phyloP scores from a whole-genome alignment of 1,140 invertebrate species.

The Euborellia annulipes region DNA sequence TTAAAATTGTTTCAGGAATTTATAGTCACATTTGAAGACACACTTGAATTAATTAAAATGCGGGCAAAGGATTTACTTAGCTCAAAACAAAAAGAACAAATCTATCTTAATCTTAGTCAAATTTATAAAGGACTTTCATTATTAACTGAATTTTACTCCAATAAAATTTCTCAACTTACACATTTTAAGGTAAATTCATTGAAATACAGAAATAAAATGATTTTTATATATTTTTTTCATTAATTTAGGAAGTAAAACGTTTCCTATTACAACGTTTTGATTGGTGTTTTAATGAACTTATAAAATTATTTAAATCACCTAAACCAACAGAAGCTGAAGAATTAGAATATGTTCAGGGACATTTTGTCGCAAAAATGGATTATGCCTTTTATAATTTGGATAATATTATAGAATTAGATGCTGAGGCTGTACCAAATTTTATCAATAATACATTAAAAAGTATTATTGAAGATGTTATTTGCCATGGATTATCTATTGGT shows the following conservation, averaged over 20 bases:
- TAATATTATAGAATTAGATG: slow-evolving; percentile 1
- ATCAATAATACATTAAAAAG: slow-evolving; percentile 21
- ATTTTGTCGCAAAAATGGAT: slow-evolving; percentile 6
- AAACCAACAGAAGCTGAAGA: slow-evolving; percentile 23
- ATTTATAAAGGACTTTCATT: neutral
- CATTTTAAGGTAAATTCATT: too few species aligned
- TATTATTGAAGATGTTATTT: slow-evolving; percentile 27
- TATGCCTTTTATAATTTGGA: neutral
- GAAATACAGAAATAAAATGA: neutral
- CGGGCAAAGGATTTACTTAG: neutral
- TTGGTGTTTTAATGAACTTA: slow-evolving; percentile 25
- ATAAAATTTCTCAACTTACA: too few species aligned
- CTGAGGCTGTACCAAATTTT: neutral
- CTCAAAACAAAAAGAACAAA: neutral
- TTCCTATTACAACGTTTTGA: slow-evolving; percentile 27
- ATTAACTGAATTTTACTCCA: too few species aligned
- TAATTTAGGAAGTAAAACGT: slow-evolving; percentile 23
- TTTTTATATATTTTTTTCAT: slow-evolving; percentile 7
- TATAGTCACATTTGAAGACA: too few species aligned
- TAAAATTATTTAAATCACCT: slow-evolving; percentile 21
- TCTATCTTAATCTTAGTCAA: neutral
- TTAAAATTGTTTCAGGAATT: too few species aligned
- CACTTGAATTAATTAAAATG: too few species aligned
- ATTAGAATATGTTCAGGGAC: slow-evolving; percentile 25
- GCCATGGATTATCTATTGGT: slow-evolving; percentile 29